These are phyloP conservation scores for Euproctis similis DNA, from an alignment of 2,888 invertebrate genomes.

Conservation along the genomic window DNA sequence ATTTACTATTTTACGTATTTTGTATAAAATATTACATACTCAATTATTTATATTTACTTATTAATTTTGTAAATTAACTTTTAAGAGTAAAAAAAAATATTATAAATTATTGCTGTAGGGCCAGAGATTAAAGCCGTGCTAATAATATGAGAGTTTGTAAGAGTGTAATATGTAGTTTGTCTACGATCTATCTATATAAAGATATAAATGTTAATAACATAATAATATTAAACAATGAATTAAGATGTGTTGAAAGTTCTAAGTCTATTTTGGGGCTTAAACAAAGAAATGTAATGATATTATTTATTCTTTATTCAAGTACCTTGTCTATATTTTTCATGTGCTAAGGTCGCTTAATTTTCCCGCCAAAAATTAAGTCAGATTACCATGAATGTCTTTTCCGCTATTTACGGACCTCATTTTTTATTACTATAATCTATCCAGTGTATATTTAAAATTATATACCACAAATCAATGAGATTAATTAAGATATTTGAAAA, in stretches of 20 bases:
- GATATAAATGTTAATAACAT: conserved; percentile 40
- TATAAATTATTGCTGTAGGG: conserved; percentile 54
- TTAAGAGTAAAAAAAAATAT: conserved; percentile 48
- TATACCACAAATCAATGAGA: too few species aligned
- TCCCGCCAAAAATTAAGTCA: too few species aligned
- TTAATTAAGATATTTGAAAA: too few species aligned
- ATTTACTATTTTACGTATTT: conserved; percentile 61
- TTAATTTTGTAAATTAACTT: conserved; percentile 62
- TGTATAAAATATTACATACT: conserved; percentile 68
- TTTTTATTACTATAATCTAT: too few species aligned
- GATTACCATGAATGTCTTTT: too few species aligned
- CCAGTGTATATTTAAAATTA: too few species aligned
- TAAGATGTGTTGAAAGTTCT: conserved; percentile 13
- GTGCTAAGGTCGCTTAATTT: too few species aligned
- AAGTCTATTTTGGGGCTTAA: too few species aligned
- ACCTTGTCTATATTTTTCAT: too few species aligned
- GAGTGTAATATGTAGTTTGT: conserved; percentile 61
- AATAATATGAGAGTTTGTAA: conserved; percentile 52
- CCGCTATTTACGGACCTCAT: too few species aligned
- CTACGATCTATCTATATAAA: conserved; percentile 51
- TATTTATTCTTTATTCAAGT: too few species aligned
- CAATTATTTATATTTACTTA: conserved; percentile 68
- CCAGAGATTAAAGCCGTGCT: conserved; percentile 53
- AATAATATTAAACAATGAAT: conserved; percentile 25
- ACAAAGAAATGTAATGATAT: too few species aligned